A percentile compares a stretch with the other conserved stretches of the same genome.
phyloP scores from a whole-genome alignment of 2,888 invertebrate species.

The Agrochola lota region DNA sequence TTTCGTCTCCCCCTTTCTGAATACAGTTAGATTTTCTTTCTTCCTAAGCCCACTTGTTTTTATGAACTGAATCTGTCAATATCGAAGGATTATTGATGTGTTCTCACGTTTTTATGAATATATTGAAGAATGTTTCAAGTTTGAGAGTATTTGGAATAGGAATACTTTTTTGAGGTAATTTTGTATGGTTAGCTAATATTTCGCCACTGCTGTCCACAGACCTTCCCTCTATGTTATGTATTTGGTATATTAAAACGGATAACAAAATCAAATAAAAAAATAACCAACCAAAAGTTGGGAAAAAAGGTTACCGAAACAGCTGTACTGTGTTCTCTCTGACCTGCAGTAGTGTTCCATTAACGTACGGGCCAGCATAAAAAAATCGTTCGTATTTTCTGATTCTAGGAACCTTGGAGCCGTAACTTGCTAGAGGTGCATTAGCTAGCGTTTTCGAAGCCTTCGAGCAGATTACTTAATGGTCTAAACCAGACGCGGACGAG shows the following conservation, averaged over 20 bases:
- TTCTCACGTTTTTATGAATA: constrained; percentile 62
- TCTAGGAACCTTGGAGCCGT: constrained; percentile 66
- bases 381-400: constrained; percentile 51
- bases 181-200: neutral
- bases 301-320: neutral
- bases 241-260: neutral
- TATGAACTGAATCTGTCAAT: constrained; percentile 66
- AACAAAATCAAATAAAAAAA: neutral
- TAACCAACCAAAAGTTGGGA: neutral
- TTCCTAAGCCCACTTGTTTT: constrained; percentile 66
- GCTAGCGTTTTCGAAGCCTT: constrained; percentile 73
- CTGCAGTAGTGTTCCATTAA: constrained; percentile 21
- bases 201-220: neutral
- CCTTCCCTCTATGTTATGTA: neutral
- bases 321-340: neutral
- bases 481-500: constrained; percentile 74
- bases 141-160: constrained; percentile 26
- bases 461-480: constrained; percentile 79
- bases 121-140: constrained; percentile 55
- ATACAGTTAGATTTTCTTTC: constrained; percentile 62
- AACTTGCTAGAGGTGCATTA: constrained; percentile 77
- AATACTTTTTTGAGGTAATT: constrained; percentile 14
- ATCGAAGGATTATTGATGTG: constrained; percentile 62
- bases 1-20: constrained; percentile 57
- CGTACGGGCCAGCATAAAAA: constrained; percentile 28